A percentile compares a stretch with the other conserved stretches of the same genome.
phyloP scores from a whole-genome alignment of 2,113 vertebrate species.

The Girardinichthys multiradiatus region DNA sequence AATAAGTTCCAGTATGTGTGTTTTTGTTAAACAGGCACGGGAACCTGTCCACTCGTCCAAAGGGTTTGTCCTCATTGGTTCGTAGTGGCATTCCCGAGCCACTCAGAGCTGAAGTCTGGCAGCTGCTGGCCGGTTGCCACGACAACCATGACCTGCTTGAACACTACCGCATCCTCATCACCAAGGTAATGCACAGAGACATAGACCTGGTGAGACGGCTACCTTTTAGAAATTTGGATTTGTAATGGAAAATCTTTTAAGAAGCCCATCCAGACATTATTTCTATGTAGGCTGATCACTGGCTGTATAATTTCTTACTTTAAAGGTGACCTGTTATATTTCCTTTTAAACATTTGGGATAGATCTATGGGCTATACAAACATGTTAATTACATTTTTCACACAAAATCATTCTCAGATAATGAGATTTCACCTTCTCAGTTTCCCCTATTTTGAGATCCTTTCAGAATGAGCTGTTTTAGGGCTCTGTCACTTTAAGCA shows the following conservation, averaged over 20 bases:
- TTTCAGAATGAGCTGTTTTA: too few species aligned
- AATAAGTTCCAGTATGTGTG: constrained; percentile 20
- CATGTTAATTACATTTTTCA: too few species aligned
- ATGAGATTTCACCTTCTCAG: too few species aligned
- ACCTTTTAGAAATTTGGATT: background rate
- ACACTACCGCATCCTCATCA: constrained; percentile 93
- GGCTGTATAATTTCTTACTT: background rate
- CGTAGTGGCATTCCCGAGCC: constrained; percentile 93
- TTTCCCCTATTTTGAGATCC: too few species aligned
- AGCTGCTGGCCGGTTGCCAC: constrained; percentile 93
- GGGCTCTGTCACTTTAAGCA: too few species aligned
- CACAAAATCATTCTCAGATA: too few species aligned
- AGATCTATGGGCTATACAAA: too few species aligned
- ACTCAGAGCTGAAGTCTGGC: constrained; percentile 96
- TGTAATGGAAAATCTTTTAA: background rate
- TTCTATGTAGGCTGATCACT: background rate
- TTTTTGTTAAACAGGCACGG: constrained; percentile 84
- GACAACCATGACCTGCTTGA: constrained; percentile 93
- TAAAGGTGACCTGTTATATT: too few species aligned
- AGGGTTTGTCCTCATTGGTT: constrained; percentile 88
- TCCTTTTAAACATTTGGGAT: too few species aligned
- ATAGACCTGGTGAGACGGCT: constrained; percentile 4
- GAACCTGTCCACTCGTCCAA: constrained; percentile 90
- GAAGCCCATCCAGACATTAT: background rate
- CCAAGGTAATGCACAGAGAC: constrained; percentile 83